Evolutionary conservation across 2,888 invertebrate genomes (phyloP).

Genomic region (Zaprionus bogoriensis): DNA sequence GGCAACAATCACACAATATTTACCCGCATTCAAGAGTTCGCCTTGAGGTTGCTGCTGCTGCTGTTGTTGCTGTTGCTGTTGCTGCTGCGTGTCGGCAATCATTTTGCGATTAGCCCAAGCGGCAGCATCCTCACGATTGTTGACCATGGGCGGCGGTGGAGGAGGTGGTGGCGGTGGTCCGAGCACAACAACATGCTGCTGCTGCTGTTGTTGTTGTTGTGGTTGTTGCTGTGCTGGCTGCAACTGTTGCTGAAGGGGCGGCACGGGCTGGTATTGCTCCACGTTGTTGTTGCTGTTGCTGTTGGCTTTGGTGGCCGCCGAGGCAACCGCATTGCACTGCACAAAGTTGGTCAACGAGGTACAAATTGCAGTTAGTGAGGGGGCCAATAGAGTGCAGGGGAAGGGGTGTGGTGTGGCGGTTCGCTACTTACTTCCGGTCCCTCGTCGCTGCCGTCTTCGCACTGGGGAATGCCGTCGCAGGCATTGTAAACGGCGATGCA

Average conservation of each 20-base stretch:
- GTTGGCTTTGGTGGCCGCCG: conserved; percentile 41
- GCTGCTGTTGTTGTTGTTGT: conserved; percentile 46
- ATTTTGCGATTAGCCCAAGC: conserved; percentile 81
- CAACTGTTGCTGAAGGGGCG: conserved; percentile 58
- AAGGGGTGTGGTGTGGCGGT: not conserved
- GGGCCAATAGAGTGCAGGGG: not conserved
- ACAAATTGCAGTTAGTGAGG: not conserved
- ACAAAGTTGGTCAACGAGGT: conserved; percentile 27
- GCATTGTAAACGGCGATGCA: conserved; percentile 98
- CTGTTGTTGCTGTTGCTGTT: conserved; percentile 38
- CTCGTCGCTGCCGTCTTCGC: conserved; percentile 95
- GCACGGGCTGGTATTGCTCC: conserved; percentile 62
- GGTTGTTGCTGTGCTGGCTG: conserved; percentile 50
- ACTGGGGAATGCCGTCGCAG: conserved; percentile 96
- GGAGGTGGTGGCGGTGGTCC: conserved; percentile 67
- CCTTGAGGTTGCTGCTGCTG: conserved; percentile 32
- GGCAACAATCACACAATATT: conserved; percentile 20
- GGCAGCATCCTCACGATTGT: conserved; percentile 81
- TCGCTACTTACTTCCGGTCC: conserved; percentile 88
- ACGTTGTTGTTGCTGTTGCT: conserved; percentile 39
- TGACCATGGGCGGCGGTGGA: conserved; percentile 64
- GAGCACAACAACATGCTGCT: conserved; percentile 55
- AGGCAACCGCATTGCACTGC: conserved; percentile 74
- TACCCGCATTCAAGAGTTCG: conserved; percentile 59
- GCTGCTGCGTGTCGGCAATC: conserved; percentile 65